Evolutionary conservation across 2,888 invertebrate species (phyloP).

Genomic region (Hirudinaria manillensis): DNA sequence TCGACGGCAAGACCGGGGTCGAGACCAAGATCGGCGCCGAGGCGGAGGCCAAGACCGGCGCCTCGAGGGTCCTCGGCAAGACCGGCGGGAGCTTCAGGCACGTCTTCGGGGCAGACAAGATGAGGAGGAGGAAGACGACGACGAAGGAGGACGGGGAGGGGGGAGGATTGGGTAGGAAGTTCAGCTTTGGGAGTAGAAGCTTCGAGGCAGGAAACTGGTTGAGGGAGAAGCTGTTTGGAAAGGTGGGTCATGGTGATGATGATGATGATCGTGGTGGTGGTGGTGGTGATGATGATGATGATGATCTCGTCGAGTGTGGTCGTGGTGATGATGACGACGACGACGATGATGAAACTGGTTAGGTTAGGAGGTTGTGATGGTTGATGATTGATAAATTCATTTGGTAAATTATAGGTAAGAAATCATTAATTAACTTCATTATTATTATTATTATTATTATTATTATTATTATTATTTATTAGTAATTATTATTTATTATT

Average conservation of each 20-base stretch:
- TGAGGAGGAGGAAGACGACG: not conserved
- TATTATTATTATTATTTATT: not conserved
- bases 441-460: not conserved
- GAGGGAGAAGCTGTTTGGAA: slow-evolving; percentile 11
- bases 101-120: not conserved
- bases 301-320: too few relatives aligned
- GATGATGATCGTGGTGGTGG: too few relatives aligned
- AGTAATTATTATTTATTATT: too few relatives aligned
- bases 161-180: not conserved
- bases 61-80: not conserved
- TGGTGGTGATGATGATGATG: too few relatives aligned
- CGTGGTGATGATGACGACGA: too few relatives aligned
- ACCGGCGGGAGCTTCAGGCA: not conserved
- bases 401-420: not conserved
- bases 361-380: not conserved
- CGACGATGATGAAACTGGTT: too few relatives aligned
- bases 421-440: not conserved
- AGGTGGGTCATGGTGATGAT: not conserved
- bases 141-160: too few relatives aligned
- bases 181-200: not conserved
- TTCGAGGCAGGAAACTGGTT: not conserved
- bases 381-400: not conserved
- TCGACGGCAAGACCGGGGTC: too few relatives aligned
- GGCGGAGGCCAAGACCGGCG: not conserved
- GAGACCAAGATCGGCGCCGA: not conserved